These are phyloP conservation scores for Dolichoris vasculosae DNA, from an alignment of 1,140 invertebrate species.

Conservation along the genomic window DNA sequence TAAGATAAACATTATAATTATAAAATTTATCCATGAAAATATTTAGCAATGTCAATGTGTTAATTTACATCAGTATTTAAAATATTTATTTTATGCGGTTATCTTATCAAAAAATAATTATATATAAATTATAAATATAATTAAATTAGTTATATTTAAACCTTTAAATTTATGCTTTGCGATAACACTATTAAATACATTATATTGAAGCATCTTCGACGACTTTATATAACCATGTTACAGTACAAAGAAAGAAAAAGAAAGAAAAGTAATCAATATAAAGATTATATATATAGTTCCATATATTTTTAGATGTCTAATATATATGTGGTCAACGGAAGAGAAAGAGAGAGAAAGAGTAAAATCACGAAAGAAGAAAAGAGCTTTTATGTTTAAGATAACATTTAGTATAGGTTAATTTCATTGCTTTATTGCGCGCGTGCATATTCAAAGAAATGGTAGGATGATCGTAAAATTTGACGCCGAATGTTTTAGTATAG, in stretches of 20 bases:
- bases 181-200: background rate
- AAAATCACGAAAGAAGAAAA: background rate
- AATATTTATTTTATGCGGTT: constrained; percentile 30
- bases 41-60: background rate
- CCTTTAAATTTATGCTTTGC: constrained; percentile 10
- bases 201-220: background rate
- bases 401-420: constrained; percentile 13
- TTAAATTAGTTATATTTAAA: constrained; percentile 30
- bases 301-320: background rate
- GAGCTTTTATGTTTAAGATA: background rate
- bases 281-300: background rate
- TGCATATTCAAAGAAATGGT: constrained; percentile 53
- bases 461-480: constrained; percentile 59
- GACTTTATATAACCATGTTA: background rate
- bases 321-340: background rate
- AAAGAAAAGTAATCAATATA: background rate
- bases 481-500: constrained; percentile 56
- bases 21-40: constrained; percentile 26
- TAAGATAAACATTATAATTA: constrained; percentile 22
- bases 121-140: constrained; percentile 18
- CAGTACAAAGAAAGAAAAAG: background rate
- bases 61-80: constrained; percentile 4
- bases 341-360: constrained; percentile 7
- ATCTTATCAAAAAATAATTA: background rate
- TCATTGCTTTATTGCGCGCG: background rate